Base-by-base conservation (phyloP, 2,797 vertebrate genomes). In the Amblyopsis hoosieri region DNA sequence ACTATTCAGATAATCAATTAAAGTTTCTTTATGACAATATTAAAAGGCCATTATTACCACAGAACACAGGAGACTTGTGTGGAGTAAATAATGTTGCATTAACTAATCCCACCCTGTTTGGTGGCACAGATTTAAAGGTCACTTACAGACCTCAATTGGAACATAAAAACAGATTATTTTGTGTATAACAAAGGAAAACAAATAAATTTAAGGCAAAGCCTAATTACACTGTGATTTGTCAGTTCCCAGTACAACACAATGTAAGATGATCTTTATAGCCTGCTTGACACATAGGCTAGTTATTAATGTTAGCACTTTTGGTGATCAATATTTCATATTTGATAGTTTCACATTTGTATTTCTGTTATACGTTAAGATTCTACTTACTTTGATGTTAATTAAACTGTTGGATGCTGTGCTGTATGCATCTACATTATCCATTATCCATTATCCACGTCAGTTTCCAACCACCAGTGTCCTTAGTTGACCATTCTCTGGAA, bases 11-110 rank as follows among this genome's bases (percentile, higher is more conserved):
- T 42, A 42, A 42, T 42, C 7, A 42, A 29, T 29, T 29, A 29
- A 29, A 4, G 23, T 29, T 29, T 4, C 23, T 70, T 56, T 64
- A 31, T 23, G 64, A 63, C n/a, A 37, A 12, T 29, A 48, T 51
- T 19, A 62, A 76, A 78, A 80, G 60, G 67, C 73, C 68, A 52
- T 37, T 69, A 57, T 74, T 74, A 71, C 60, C 75, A 78, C 69
- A 71, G 57, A 77, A 75, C 74, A 79, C 17, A 45, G 46, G 57
- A 60, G 49, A 12, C 8, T 13, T 46, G 53, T 19, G 37, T 54
- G 33, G 60, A 23, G 33, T 63, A 57, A 5, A 53, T 53, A 47
- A 47, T 74, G 55, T 72, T 84, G 62, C 72, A 60, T 69, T 66
- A 78, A 79, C 78, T 80, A 59, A 68, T 64, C 14, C 65, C 57